Percentiles rank a stretch among this genome's conserved stretches.
These are phyloP conservation scores for Dasyprocta punctata DNA, from an alignment of 2,113 vertebrate species.

Conservation along the genomic window DNA sequence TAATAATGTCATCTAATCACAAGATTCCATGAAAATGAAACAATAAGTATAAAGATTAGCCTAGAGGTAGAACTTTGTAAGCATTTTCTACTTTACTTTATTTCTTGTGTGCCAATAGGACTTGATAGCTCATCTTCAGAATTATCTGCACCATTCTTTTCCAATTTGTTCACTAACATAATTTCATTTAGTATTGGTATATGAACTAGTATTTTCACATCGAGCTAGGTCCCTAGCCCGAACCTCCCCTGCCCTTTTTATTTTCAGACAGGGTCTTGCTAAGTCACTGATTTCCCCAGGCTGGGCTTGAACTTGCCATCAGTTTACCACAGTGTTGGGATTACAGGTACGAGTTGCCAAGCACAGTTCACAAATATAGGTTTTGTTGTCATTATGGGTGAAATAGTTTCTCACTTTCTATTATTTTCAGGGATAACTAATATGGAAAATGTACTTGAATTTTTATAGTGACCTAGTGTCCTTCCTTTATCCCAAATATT, in stretches of 20 bases:
- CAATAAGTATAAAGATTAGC: not conserved
- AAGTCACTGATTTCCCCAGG: not conserved
- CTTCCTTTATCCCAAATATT: not conserved
- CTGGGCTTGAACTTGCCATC: not conserved
- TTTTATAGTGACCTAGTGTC: not conserved
- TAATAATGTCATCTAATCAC: not conserved
- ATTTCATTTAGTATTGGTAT: not conserved
- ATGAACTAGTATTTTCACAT: not conserved
- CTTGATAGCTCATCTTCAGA: not conserved
- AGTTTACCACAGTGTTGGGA: not conserved
- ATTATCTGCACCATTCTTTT: not conserved
- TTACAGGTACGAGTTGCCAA: not conserved
- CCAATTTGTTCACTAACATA: not conserved
- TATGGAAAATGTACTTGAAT: not conserved
- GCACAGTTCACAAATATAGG: not conserved
- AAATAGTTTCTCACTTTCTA: not conserved
- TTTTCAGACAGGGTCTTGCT: not conserved
- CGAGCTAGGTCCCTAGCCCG: not conserved
- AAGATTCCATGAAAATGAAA: not conserved
- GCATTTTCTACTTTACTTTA: not conserved
- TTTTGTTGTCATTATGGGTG: not conserved
- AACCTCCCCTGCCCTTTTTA: no score
- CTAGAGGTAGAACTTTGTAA: not conserved
- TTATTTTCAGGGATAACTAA: not conserved
- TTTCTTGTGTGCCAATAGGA: not conserved